Conservation (phyloP, 1,140 invertebrate species). For the Melanaphis sacchari region DNA sequence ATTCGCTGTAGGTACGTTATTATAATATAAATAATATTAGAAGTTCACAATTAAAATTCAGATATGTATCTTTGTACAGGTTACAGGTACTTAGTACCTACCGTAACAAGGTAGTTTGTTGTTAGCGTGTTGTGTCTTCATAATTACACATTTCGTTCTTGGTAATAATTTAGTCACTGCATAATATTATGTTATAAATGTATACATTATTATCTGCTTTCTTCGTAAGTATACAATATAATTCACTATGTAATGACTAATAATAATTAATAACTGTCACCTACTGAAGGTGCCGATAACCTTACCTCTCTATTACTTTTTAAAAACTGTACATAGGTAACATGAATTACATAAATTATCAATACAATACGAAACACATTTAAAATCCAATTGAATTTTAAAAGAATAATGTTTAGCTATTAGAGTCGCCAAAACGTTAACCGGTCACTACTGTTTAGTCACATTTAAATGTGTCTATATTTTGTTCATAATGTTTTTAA, state of each 20-base stretch:
- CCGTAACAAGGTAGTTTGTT: background rate
- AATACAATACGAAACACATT: background rate
- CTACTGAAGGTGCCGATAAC: background rate
- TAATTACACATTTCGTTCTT: background rate
- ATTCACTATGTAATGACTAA: background rate
- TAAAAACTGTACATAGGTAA: background rate
- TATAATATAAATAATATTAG: background rate
- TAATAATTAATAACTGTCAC: too few relatives aligned
- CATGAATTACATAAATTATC: background rate
- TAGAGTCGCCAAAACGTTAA: background rate
- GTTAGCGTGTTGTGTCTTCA: background rate
- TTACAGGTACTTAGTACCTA: background rate
- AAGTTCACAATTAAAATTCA: background rate
- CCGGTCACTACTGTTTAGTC: background rate
- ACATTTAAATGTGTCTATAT: background rate
- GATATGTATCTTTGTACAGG: background rate
- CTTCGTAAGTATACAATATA: background rate
- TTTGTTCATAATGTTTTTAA: background rate
- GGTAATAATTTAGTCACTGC: background rate
- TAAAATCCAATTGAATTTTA: background rate
- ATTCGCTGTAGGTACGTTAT: background rate
- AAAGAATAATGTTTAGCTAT: background rate
- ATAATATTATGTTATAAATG: background rate
- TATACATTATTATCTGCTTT: background rate
- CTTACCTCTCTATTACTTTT: background rate